Evolutionary conservation across 2,797 vertebrate species (phyloP), one percentile per base, ranked within the genome.

Genomic region (Cryptoprocta ferox): DNA sequence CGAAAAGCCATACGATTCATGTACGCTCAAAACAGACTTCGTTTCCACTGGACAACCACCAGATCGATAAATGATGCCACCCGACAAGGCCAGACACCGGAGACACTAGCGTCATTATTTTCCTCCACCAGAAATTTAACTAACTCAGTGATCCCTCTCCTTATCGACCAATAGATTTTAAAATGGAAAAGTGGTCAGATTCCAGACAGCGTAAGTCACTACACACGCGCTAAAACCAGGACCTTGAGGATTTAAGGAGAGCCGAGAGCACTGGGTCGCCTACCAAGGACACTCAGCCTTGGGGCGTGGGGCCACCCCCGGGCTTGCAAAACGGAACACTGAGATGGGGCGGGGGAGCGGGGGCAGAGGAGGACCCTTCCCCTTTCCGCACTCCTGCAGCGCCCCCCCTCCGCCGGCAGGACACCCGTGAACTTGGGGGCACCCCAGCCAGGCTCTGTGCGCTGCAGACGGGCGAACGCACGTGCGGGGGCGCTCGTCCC

Each of bases 91-190:
- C 53, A 78, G 80, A 94, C 90, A 84, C 63, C 10, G 0, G 53
- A 39, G 37, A 42, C 48, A 70, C 39, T 15, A 0, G 2, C 3
- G 37, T 56, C 70, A 79, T 66, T 28, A 56, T 81, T 68, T 87
- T 42, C 65, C 35, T 37, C 24, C 70, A 80, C 15, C 6, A 89
- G 53, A 96, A 91, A 89, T 56, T 65, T 39, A 87, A 82, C 50
- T 39, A 35, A 56, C n/a, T 81, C 42, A 39, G 30, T 12, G n/a
- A 45, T n/a, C 8, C 12, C 28, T 68, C 24, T 78, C 19, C 45
- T 59, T 50, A 68, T 16, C 45, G 45, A 56, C 42, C 48, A 76
- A 59, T 0, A 59, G 14, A 71, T n/a, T 80, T 68, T 15, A n/a
- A 83, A 39, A 59, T 30, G 28, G 26, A 86, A 82, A 75, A 50